phyloP scores from a whole-genome alignment of 1,140 invertebrate species.

The Anastatus disparis region DNA sequence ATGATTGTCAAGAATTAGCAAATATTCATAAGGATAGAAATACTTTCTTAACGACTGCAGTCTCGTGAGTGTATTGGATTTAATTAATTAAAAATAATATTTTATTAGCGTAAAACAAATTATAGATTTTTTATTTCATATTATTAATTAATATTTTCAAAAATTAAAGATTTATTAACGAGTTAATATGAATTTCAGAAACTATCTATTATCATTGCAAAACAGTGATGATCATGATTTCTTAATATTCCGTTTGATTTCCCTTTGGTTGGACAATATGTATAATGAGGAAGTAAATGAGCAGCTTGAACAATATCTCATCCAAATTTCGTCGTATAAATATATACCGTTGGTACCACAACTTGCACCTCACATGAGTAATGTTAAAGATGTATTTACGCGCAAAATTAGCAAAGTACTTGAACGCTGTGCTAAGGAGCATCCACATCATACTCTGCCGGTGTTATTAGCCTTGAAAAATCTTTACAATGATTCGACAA shows the following conservation, averaged over 20 bases:
- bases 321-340: conserved; percentile 80
- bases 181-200: too few species aligned
- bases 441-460: conserved; percentile 90
- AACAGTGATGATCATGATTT: conserved; percentile 77
- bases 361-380: conserved; percentile 81
- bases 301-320: conserved; percentile 69
- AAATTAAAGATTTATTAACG: too few species aligned
- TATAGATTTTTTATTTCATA: too few species aligned
- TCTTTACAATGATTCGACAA: conserved; percentile 75
- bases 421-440: conserved; percentile 77
- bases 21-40: conserved; percentile 75
- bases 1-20: conserved; percentile 82
- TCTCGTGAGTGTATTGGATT: too few species aligned
- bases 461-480: conserved; percentile 82
- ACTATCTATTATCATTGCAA: conserved; percentile 73
- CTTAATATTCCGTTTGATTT: conserved; percentile 83
- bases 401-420: conserved; percentile 63
- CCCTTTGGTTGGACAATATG: conserved; percentile 86
- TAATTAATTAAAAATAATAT: too few species aligned
- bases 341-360: conserved; percentile 88
- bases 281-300: conserved; percentile 66
- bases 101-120: too few species aligned
- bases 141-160: too few species aligned
- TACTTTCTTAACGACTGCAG: conserved; percentile 73
- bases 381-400: conserved; percentile 54